Evolutionary conservation across 2,888 invertebrate genomes (phyloP), one percentile per base, ranked within the genome.

Genomic region (Leucozona laternaria): DNA sequence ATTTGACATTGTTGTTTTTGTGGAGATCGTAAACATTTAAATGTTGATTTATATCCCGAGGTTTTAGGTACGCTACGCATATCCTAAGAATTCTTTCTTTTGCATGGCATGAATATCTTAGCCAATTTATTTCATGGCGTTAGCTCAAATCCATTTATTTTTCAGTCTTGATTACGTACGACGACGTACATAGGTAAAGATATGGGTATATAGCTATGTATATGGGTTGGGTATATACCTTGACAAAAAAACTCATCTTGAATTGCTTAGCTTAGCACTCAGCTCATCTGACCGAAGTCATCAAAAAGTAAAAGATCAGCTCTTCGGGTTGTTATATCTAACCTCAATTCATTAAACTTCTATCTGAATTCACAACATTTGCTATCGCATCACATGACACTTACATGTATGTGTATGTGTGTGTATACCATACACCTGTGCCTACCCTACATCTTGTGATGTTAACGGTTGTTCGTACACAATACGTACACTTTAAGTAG

Each of bases 401-500:
- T 28, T 28, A 28, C 31, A 13, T 28, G 62, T 55, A n/a, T n/a
- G n/a, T n/a, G n/a, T n/a, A n/a, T n/a, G n/a, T n/a, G n/a, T n/a
- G n/a, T n/a, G 5, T 37, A 34, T 6, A 17, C 1, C 13, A 34
- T 43, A 45, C 28, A 28, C 64, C 43, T 43, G 25, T 28, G 45
- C 45, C 60, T 60, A 60, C 8, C 37, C 22, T 10, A 45, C 17
- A 34, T 45, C 31, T n/a, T 66, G 15, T 31, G 37, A 31, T 48
- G 53, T 66, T 34, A 66, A 66, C 68, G 53, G 17, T 53, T 53
- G 37, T 53, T 17, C 68, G 34, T 31, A 68, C 68, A 85, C 85
- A 85, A 85, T 78, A 81, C 85, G 81, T 78, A 81, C 85, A 70
- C 72, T 77, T 50, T 77, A 81, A 81, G 77, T 81, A 85, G 85